Percentiles rank a stretch among this genome's conserved stretches.
Evolutionary conservation across 2,888 invertebrate species (phyloP).

Genomic region (Disparrhopalites patrizii): DNA sequence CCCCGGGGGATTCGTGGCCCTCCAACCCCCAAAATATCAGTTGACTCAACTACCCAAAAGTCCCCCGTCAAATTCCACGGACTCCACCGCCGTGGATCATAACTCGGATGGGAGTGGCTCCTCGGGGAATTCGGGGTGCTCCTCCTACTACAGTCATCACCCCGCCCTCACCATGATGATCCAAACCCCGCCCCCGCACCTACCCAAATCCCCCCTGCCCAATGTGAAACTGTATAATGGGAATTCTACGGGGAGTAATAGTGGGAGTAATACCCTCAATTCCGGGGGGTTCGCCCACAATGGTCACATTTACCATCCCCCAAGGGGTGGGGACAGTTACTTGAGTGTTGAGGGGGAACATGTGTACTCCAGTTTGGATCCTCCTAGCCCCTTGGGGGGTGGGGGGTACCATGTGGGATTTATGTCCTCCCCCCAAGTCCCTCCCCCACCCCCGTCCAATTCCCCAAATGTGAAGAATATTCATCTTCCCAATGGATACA

Average conservation of each 20-base stretch:
- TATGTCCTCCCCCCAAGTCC: background rate
- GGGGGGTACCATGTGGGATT: background rate
- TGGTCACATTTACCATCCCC: background rate
- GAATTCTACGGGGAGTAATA: conserved; percentile 3
- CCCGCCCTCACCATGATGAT: too few relatives aligned
- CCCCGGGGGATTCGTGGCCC: conserved; percentile 41
- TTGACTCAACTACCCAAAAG: conserved; percentile 7
- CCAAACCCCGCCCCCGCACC: conserved; percentile 35
- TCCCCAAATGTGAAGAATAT: conserved; percentile 37
- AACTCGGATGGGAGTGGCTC: conserved; percentile 9
- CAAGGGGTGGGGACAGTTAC: conserved; percentile 45
- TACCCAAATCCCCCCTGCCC: conserved; percentile 44
- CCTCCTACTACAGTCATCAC: conserved; percentile 35
- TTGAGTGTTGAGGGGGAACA: conserved; percentile 47
- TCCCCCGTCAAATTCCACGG: conserved; percentile 19
- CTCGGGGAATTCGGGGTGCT: conserved; percentile 20
- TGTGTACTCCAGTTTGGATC: conserved; percentile 46
- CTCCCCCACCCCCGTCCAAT: background rate
- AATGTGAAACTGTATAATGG: conserved; percentile 37
- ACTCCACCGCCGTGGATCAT: conserved; percentile 1
- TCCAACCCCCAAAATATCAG: conserved; percentile 45
- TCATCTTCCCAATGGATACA: conserved; percentile 47
- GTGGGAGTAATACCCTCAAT: background rate
- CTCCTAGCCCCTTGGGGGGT: conserved; percentile 41
- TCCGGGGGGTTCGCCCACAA: background rate